phyloP scores from a whole-genome alignment of 1,140 invertebrate species.

The Bacillus rossius region DNA sequence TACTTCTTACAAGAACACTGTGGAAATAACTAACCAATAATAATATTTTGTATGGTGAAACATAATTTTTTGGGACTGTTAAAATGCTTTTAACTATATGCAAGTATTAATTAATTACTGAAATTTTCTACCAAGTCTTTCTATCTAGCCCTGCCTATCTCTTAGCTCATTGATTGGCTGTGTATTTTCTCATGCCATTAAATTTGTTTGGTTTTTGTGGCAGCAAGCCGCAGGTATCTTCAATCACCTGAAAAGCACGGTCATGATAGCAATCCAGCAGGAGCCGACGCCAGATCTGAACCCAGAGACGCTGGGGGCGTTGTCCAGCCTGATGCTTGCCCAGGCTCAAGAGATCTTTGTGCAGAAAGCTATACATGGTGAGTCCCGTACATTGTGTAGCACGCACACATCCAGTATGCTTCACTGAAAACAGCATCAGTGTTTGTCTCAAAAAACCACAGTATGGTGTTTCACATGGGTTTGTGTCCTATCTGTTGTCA shows the following conservation, averaged over 20 bases:
- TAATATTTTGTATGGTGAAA: background rate
- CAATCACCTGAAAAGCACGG: constrained; percentile 77
- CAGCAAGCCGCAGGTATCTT: constrained; percentile 92
- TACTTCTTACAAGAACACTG: background rate
- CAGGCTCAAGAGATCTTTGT: constrained; percentile 98
- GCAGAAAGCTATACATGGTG: constrained; percentile 88
- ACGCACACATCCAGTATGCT: too few relatives aligned
- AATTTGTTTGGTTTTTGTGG: too few relatives aligned
- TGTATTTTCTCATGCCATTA: too few relatives aligned
- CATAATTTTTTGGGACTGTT: background rate
- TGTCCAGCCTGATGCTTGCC: constrained; percentile 88
- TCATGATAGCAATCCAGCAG: constrained; percentile 82
- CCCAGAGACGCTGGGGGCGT: constrained; percentile 82
- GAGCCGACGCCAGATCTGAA: constrained; percentile 94
- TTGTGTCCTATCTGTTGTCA: too few relatives aligned
- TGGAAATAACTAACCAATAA: background rate
- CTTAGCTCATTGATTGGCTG: too few relatives aligned
- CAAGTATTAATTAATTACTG: background rate
- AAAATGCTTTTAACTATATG: background rate
- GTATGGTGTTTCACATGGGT: too few relatives aligned
- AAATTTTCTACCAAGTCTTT: too few relatives aligned
- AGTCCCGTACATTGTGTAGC: too few relatives aligned
- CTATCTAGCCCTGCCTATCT: too few relatives aligned
- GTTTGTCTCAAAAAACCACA: too few relatives aligned
- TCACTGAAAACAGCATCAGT: too few relatives aligned